Evolutionary conservation across 2,888 invertebrate genomes (phyloP), one percentile per base, ranked within the genome.

Genomic region (Opisthograptis luteolata): DNA sequence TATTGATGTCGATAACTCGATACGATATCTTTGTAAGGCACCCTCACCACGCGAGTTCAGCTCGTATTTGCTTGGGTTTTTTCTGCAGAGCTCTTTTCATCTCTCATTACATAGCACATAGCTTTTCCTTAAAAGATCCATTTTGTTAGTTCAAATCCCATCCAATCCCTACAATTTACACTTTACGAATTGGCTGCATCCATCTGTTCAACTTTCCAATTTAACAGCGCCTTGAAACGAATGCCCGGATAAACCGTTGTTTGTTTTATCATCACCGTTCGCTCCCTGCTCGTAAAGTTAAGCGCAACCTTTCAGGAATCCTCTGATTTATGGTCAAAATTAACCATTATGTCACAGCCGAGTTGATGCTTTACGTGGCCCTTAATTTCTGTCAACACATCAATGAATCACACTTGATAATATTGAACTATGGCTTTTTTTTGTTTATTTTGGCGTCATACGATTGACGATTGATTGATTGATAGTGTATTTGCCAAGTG

Each of bases 191-290:
- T 25, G 17, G 3, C 15, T 37, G 15, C 17, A 31, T 35, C 20
- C 20, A 47, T 28, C 19, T 20, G 22, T 31, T 8, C 27, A 12
- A 30, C 17, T 30, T 10, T 3, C 19, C 15, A 35, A 48, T 36
- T 34, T 28, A 22, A 44, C 32, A 42, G 34, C 32, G 12, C 25
- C 13, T 32, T 6, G 24, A 31, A 28, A 34, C 24, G 19, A 30
- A 37, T 34, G 25, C 8, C 25, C 36, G 8, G 3, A 30, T 45
- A 48, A 50, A 53, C 42, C 53, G 19, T 40, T 58, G 48, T 55
- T 60, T 55, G 55, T 48, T 58, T 58, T 60, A 60, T 60, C 58
- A 48, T 50, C 50, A 57, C 42, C 39, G 31, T 22, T 31, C 30
- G 36, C 50, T 19, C 7, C 8, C 10, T 27, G 36, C 40, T 34